These are phyloP conservation scores for Pempheris klunzingeri DNA, from an alignment of 2,797 vertebrate genomes.

Conservation along the genomic window DNA sequence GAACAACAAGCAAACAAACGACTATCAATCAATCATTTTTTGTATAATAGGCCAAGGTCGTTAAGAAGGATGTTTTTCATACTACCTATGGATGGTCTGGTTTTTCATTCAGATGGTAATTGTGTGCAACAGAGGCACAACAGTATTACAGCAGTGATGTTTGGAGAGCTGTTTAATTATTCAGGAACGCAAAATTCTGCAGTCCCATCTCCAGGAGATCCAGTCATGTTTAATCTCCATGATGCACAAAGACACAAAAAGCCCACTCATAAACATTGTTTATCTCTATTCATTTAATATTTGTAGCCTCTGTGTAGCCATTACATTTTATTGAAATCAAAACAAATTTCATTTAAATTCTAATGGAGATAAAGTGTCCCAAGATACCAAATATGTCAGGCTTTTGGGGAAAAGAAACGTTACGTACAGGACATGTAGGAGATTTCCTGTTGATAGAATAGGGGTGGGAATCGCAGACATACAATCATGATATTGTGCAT, in stretches of 20 bases:
- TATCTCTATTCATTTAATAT: slow-evolving; percentile 13
- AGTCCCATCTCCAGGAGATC: not conserved
- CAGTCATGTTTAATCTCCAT: slow-evolving; percentile 30
- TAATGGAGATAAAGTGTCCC: not conserved
- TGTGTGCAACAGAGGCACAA: no score
- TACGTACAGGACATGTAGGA: not conserved
- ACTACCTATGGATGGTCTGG: no score
- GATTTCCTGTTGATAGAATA: no score
- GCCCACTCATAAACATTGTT: slow-evolving; percentile 5
- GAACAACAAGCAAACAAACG: no score
- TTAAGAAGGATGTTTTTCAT: no score
- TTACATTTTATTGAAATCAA: not conserved
- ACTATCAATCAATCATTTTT: no score
- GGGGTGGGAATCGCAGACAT: no score
- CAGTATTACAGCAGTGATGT: slow-evolving; percentile 54
- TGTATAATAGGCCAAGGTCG: no score
- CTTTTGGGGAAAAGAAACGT: not conserved
- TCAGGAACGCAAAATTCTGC: slow-evolving; percentile 50
- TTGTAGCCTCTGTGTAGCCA: not conserved
- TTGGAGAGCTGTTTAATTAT: slow-evolving; percentile 46
- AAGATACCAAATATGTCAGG: not conserved
- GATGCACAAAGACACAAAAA: slow-evolving; percentile 9
- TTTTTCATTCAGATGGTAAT: no score
- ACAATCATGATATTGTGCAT: no score
- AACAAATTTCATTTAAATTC: no score